Conservation (phyloP, 2,888 invertebrate genomes). For the Oxystoma pomonae region DNA sequence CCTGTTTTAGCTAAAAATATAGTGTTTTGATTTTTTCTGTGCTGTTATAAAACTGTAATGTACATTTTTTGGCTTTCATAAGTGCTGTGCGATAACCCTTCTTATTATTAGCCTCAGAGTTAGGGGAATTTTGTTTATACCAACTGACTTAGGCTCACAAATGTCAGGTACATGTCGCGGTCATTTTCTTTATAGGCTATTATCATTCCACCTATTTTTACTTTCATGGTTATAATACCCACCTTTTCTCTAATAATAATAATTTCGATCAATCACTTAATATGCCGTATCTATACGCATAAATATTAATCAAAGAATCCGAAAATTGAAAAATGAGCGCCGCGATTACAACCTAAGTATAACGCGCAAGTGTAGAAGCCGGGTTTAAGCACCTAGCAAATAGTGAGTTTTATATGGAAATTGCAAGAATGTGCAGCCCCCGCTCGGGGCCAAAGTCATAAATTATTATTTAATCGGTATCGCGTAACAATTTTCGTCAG, state of each 20-base stretch:
- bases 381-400: conserved; percentile 29
- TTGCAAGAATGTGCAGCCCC: conserved; percentile 34
- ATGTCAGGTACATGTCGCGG: no score
- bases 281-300: conserved; percentile 15
- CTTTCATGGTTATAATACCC: no score
- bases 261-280: conserved; percentile 19
- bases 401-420: conserved; percentile 41
- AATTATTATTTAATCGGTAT: conserved; percentile 27
- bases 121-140: no score
- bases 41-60: no score
- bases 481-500: not conserved
- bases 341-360: conserved; percentile 33
- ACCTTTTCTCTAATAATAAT: conserved; percentile 19
- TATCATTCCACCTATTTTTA: no score
- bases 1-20: no score
- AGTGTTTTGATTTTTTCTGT: no score
- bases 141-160: no score
- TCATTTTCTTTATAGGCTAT: no score
- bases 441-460: conserved; percentile 32
- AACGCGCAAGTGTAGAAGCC: conserved; percentile 25
- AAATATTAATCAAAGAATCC: conserved; percentile 21
- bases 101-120: no score
- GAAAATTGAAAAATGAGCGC: conserved; percentile 39
- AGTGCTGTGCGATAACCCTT: no score
- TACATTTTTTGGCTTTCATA: no score